Evolutionary conservation across 2,888 invertebrate genomes (phyloP), one percentile per base, ranked within the genome.

Genomic region (Scaptomyza cyrtandrae): DNA sequence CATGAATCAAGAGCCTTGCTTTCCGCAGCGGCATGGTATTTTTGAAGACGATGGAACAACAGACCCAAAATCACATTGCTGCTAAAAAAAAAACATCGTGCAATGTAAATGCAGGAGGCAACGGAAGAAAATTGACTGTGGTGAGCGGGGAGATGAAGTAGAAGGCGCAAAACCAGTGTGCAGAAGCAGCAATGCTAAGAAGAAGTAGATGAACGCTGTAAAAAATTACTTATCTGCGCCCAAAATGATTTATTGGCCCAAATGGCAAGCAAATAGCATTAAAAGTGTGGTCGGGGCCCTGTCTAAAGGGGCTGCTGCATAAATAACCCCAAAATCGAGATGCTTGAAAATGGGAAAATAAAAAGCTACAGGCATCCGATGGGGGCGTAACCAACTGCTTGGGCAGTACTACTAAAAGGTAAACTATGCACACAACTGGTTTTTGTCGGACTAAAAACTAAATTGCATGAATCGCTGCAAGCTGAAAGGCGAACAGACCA

Each of bases 241-340:
- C 86, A 83, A 88, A 88, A 85, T 85, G 85, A 85, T 85, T 88
- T 85, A 85, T 85, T 86, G 87, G 80, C 78, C 86, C 73, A 85
- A 85, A 86, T 86, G 84, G 86, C 84, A 88, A 78, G 84, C 88
- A 85, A 85, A 86, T 85, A 80, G 84, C 86, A 83, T 83, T 87
- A 85, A 87, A 76, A 74, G 88, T 69, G 78, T 71, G 83, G 76
- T 71, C 65, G 70, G 72, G 61, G 71, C 67, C 70, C 70, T 56
- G 70, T 60, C 71, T 85, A 58, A 58, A 85, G 78, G 68, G 86
- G 83, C 80, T 85, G 49, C 60, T 65, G 85, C 85, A 87, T 82
- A 87, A 82, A 87, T 85, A 87, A 87, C 73, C 54, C 58, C 58
- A 64, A 63, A 69, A 69, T 50, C 59, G 63, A 62, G 50, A 43